Evolutionary conservation across 2,113 vertebrate genomes (phyloP).

Genomic region (Ifrita kowaldi): DNA sequence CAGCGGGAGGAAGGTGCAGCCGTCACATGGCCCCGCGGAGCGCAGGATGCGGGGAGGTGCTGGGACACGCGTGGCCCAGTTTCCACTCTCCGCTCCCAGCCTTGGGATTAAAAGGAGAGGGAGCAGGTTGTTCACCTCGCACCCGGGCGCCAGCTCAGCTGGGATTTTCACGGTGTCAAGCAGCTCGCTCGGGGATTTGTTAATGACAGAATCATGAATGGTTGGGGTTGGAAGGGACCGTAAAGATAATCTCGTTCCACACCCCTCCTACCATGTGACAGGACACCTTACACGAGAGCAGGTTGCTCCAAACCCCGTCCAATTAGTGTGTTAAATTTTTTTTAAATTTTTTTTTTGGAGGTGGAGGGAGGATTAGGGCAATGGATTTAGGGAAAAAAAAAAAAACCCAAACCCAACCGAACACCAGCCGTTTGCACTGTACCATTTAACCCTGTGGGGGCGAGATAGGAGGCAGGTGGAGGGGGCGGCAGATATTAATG

Average conservation of each 20-base stretch:
- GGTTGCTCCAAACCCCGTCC: neutral
- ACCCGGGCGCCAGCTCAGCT: neutral
- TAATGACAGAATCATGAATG: neutral
- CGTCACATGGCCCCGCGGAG: neutral
- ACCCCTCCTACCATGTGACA: neutral
- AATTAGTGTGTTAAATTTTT: too few species aligned
- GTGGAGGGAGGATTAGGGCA: neutral
- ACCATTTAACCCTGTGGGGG: neutral
- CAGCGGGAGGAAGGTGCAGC: neutral
- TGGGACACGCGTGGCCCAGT: neutral
- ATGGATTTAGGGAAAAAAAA: rapidly evolving
- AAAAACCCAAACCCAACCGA: rapidly evolving
- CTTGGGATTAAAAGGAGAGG: neutral
- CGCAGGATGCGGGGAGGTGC: neutral
- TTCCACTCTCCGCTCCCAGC: neutral
- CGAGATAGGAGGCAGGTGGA: neutral
- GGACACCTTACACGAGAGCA: neutral
- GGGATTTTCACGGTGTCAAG: neutral
- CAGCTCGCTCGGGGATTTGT: neutral
- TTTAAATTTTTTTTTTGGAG: neutral
- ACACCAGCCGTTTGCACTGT: neutral
- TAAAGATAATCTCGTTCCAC: neutral
- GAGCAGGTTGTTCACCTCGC: neutral
- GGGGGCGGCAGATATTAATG: neutral
- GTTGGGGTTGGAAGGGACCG: neutral